A percentile compares a stretch with the other conserved stretches of the same genome.
Conservation (phyloP, 2,888 invertebrate species). For the Drosophila putrida region DNA sequence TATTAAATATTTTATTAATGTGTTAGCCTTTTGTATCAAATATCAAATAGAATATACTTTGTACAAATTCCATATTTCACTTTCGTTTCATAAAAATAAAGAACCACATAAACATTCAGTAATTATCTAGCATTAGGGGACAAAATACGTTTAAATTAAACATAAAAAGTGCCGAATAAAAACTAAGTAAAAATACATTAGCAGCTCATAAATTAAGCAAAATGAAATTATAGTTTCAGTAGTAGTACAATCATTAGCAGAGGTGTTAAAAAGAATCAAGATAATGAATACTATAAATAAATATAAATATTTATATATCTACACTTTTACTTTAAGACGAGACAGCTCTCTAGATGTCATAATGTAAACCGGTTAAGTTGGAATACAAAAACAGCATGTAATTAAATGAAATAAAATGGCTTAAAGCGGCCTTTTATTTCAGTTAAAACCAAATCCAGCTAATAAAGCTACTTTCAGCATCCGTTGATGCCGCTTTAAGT, state of each 20-base stretch:
- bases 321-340: slow-evolving; percentile 26
- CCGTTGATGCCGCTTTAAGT: not conserved
- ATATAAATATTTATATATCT: not conserved
- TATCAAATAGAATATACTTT: no score
- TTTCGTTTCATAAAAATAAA: slow-evolving; percentile 8
- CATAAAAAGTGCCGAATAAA: slow-evolving; percentile 37
- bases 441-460: slow-evolving; percentile 23
- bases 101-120: slow-evolving; percentile 24
- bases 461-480: slow-evolving; percentile 30
- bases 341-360: slow-evolving; percentile 21
- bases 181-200: slow-evolving; percentile 40
- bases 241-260: slow-evolving; percentile 3
- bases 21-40: no score
- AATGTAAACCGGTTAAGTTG: slow-evolving; percentile 63
- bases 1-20: no score
- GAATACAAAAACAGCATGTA: slow-evolving; percentile 54
- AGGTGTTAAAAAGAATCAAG: not conserved
- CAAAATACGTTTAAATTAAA: slow-evolving; percentile 31
- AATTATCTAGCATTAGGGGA: slow-evolving; percentile 28
- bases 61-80: no score
- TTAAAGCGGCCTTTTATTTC: slow-evolving; percentile 25
- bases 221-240: slow-evolving; percentile 1
- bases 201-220: slow-evolving; percentile 47
- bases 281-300: not conserved
- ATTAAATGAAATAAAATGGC: slow-evolving; percentile 53